Percentiles rank a stretch among this genome's conserved stretches.
phyloP scores from a whole-genome alignment of 2,888 invertebrate species.

The Branchellion lobata region DNA sequence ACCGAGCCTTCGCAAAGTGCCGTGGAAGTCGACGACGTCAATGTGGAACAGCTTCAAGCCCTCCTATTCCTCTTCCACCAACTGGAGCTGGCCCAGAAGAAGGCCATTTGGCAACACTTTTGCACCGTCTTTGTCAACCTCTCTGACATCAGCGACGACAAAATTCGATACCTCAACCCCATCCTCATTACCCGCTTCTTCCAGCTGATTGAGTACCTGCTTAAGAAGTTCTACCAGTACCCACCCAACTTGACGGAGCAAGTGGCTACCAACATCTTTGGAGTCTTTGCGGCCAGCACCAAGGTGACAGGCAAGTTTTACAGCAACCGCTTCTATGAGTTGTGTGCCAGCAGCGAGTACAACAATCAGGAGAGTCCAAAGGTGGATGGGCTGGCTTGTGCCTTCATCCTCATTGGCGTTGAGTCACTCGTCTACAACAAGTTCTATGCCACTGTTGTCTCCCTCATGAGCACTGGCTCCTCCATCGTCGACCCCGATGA shows the following conservation, averaged over 20 bases:
- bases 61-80: slow-evolving; percentile 90
- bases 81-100: slow-evolving; percentile 91
- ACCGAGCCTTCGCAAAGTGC: slow-evolving; percentile 63
- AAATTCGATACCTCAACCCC: slow-evolving; percentile 50
- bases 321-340: background rate
- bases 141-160: slow-evolving; percentile 7
- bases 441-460: slow-evolving; percentile 80
- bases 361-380: slow-evolving; percentile 75
- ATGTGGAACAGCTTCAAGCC: slow-evolving; percentile 91
- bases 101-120: slow-evolving; percentile 76
- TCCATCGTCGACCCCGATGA: slow-evolving; percentile 63
- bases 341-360: background rate
- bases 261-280: slow-evolving; percentile 68
- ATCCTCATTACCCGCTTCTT: slow-evolving; percentile 70
- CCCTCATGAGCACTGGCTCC: slow-evolving; percentile 78
- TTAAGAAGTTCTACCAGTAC: slow-evolving; percentile 91
- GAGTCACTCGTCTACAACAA: slow-evolving; percentile 86
- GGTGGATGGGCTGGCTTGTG: slow-evolving; percentile 81
- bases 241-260: slow-evolving; percentile 61
- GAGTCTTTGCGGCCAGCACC: slow-evolving; percentile 48
- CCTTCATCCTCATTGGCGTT: slow-evolving; percentile 86
- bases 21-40: slow-evolving; percentile 70
- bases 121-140: slow-evolving; percentile 58
- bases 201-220: slow-evolving; percentile 85
- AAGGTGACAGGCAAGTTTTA: background rate